Conservation (phyloP, 2,113 vertebrate species). For the Megaceryle torquata region DNA sequence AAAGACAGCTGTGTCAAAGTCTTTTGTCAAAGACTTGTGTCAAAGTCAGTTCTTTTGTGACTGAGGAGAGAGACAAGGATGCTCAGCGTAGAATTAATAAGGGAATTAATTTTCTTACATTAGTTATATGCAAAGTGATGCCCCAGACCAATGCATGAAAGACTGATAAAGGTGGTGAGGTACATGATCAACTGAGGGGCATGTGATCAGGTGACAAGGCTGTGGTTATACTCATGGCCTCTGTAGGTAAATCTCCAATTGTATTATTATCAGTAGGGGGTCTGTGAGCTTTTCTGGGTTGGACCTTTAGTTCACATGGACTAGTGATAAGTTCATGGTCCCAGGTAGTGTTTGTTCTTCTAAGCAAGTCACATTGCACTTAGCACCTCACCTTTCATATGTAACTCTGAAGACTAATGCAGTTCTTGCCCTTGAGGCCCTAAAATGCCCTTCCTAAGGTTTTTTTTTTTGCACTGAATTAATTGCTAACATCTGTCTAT, state of each 20-base stretch:
- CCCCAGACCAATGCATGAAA: background rate
- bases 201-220: background rate
- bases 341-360: background rate
- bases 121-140: background rate
- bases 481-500: background rate
- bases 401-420: background rate
- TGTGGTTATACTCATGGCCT: fast-evolving
- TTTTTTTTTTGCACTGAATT: background rate
- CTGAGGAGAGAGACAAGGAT: too few relatives aligned
- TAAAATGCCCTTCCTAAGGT: background rate
- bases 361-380: background rate
- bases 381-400: background rate
- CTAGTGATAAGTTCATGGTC: background rate
- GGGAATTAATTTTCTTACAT: background rate
- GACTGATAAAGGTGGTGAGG: background rate
- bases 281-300: background rate
- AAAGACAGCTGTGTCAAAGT: too few relatives aligned
- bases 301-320: background rate
- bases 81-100: background rate
- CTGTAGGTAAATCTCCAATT: background rate
- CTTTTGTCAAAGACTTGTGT: too few relatives aligned
- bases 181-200: background rate
- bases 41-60: background rate
- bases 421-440: background rate
- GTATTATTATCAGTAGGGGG: background rate